Evolutionary conservation across 1,140 invertebrate genomes (phyloP).

Genomic region (Cyclina sinensis): DNA sequence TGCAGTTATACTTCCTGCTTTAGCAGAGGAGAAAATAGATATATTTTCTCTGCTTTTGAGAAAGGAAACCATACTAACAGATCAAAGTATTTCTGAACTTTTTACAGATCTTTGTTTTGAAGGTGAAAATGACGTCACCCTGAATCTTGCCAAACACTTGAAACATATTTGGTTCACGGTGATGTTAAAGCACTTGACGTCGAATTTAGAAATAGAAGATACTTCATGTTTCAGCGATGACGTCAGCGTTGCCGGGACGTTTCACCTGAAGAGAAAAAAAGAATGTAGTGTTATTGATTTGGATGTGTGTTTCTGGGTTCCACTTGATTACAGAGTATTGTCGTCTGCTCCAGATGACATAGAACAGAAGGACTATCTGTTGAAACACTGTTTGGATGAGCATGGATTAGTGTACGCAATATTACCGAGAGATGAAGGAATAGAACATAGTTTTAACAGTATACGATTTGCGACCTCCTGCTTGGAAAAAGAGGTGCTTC

Average conservation of each 20-base stretch:
- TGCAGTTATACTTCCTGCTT: neutral
- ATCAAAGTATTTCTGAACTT: neutral
- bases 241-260: constrained; percentile 19
- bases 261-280: neutral
- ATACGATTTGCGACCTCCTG: neutral
- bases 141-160: neutral
- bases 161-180: neutral
- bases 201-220: neutral
- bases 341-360: neutral
- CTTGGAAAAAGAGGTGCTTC: neutral
- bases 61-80: neutral
- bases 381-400: neutral
- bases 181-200: neutral
- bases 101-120: neutral
- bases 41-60: neutral
- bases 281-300: neutral
- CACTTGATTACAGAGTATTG: neutral
- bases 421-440: neutral
- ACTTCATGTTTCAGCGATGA: neutral
- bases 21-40: neutral
- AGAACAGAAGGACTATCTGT: neutral
- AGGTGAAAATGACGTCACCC: neutral
- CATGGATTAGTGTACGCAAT: constrained; percentile 5
- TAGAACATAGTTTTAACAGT: neutral
- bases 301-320: constrained; percentile 30